Evolutionary conservation across 2,113 vertebrate species (phyloP).

Genomic region (Seriola rivoliana): DNA sequence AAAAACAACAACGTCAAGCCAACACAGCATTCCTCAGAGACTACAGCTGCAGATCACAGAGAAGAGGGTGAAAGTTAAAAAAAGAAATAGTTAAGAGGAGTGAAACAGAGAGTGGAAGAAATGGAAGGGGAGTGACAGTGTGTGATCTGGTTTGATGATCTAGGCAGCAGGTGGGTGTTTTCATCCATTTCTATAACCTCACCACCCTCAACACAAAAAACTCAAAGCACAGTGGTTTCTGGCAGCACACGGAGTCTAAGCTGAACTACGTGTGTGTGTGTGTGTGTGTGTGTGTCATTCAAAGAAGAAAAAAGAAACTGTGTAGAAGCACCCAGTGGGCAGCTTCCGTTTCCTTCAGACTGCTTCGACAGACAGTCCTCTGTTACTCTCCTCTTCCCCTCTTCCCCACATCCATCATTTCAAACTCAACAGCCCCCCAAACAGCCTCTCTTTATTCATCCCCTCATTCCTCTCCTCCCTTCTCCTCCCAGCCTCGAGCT

Average conservation of each 20-base stretch:
- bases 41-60: slow-evolving; percentile 10
- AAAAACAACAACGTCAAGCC: neutral
- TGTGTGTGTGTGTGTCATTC: slow-evolving; percentile 3
- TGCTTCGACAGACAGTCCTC: slow-evolving; percentile 60
- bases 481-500: slow-evolving; percentile 13
- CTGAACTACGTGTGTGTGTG: slow-evolving; percentile 13
- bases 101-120: neutral
- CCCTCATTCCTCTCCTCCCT: slow-evolving; percentile 24
- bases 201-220: slow-evolving; percentile 8
- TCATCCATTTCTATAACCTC: slow-evolving; percentile 15
- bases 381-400: slow-evolving; percentile 52
- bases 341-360: slow-evolving; percentile 71
- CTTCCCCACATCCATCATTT: slow-evolving; percentile 54
- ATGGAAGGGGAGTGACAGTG: neutral
- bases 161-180: slow-evolving; percentile 59
- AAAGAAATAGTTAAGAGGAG: slow-evolving; percentile 5
- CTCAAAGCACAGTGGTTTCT: slow-evolving; percentile 43
- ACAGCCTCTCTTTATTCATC: slow-evolving; percentile 64
- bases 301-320: slow-evolving; percentile 43
- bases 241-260: slow-evolving; percentile 23
- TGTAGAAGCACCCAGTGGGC: slow-evolving; percentile 50
- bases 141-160: slow-evolving; percentile 56
- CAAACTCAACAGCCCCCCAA: slow-evolving; percentile 31
- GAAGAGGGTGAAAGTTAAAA: neutral
- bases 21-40: slow-evolving; percentile 11